Conservation (phyloP, 1,140 invertebrate species). For the Pentalonia nigronervosa region DNA sequence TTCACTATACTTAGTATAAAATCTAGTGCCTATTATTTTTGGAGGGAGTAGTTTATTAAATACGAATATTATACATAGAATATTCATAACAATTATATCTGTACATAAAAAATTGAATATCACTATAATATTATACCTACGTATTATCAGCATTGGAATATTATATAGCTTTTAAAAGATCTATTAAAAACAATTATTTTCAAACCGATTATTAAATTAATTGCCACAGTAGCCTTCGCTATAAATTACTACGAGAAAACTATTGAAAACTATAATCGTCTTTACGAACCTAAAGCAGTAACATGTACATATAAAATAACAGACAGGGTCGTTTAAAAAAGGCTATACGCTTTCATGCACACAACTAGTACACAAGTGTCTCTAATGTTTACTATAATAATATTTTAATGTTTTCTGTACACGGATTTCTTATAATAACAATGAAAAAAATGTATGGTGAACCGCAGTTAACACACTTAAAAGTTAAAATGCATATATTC, state of each 20-base stretch:
- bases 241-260: neutral
- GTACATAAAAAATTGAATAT: neutral
- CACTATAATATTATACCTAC: neutral
- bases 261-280: neutral
- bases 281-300: neutral
- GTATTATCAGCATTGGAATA: neutral
- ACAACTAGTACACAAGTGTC: neutral
- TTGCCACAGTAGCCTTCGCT: neutral
- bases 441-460: too few species aligned
- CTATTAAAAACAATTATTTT: slow-evolving; percentile 22
- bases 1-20: neutral
- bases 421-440: too few species aligned
- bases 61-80: neutral
- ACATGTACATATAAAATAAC: neutral
- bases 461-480: too few species aligned
- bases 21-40: neutral
- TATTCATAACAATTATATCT: neutral
- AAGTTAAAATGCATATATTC: too few species aligned
- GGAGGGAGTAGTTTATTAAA: neutral
- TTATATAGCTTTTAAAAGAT: neutral
- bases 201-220: neutral
- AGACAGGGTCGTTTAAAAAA: neutral
- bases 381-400: neutral
- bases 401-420: neutral
- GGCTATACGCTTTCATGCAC: neutral